Base-by-base conservation (phyloP, 2,113 vertebrate genomes). In the Bungarus multicinctus region DNA sequence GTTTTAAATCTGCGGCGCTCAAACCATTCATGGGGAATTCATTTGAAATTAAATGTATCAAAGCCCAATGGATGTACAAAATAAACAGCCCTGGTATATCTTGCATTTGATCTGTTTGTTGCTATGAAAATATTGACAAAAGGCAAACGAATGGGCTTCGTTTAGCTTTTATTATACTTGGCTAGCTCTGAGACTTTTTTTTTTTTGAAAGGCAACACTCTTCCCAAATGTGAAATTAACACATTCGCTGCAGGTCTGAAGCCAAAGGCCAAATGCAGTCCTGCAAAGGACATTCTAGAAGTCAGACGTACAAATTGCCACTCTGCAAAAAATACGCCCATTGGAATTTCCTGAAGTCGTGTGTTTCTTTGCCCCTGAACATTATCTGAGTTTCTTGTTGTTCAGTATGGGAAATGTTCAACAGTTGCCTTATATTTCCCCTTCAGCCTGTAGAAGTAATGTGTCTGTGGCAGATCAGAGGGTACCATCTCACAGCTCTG, bases 61-160 rank as follows among this genome's bases (percentile, higher is more conserved):
- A 94, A 93, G 58, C 55, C 94, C 93, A 95, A 96, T 94, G 91
- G 91, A 93, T 96, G 95, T 96, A 93, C 90, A 50, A 90, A 90
- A 60, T 89, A 89, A 94, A 88, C 94, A 95, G 8, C 87, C 89
- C 85, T 93, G 92, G 87, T 94, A 85, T 92, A 95, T 90, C 92
- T 94, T 74, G 52, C 69, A 58, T 97, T 97, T 96, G 94, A 97
- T 96, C 91, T 94, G 47, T 97, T 96, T 94, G 94, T 95, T 4
- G 0, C 90, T 95, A 27, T 93, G 93, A 96, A 96, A 97, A 96
- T 95, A 97, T 94, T 97, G 96, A 95, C 95, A 94, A 92, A 96
- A 95, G 85, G 89, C 94, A 86, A 89, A 95, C 95, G 91, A 97
- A 96, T 95, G 94, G 91, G 90, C 64, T 96, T 95, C 94, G 89